These are phyloP conservation scores for Temnothorax curvispinosus DNA, from an alignment of 1,140 invertebrate species.

Conservation along the genomic window DNA sequence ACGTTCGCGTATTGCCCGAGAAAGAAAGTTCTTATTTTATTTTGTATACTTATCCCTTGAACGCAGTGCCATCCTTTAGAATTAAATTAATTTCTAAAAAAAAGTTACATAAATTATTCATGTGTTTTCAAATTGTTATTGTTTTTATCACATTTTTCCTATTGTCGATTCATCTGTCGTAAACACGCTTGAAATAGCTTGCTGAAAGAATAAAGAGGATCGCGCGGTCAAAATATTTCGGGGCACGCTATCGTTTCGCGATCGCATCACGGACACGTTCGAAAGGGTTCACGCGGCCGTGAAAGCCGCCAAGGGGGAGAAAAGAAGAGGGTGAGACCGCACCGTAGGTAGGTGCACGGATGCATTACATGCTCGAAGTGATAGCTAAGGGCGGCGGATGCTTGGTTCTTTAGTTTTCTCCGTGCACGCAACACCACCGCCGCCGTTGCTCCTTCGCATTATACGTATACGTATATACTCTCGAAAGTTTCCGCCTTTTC, in stretches of 20 bases:
- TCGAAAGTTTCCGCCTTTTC: conserved; percentile 21
- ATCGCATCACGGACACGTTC: conserved; percentile 57
- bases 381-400: conserved; percentile 66
- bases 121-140: neutral
- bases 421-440: conserved; percentile 55
- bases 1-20: neutral
- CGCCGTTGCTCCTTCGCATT: conserved; percentile 53
- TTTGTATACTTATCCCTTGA: neutral
- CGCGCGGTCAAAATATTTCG: conserved; percentile 66
- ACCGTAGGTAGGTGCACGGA: conserved; percentile 54
- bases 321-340: conserved; percentile 38
- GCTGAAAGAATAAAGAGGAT: neutral
- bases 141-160: neutral
- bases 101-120: neutral
- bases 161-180: neutral
- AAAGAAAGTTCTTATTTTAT: neutral
- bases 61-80: neutral
- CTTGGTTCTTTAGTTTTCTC: conserved; percentile 57
- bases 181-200: neutral
- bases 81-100: conserved; percentile 1
- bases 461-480: neutral
- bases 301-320: conserved; percentile 36
- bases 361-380: conserved; percentile 76
- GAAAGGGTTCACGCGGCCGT: conserved; percentile 64
- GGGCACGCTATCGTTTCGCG: conserved; percentile 45